phyloP scores from a whole-genome alignment of 2,888 invertebrate genomes.

The Gastracanthus pulcherrimus region DNA sequence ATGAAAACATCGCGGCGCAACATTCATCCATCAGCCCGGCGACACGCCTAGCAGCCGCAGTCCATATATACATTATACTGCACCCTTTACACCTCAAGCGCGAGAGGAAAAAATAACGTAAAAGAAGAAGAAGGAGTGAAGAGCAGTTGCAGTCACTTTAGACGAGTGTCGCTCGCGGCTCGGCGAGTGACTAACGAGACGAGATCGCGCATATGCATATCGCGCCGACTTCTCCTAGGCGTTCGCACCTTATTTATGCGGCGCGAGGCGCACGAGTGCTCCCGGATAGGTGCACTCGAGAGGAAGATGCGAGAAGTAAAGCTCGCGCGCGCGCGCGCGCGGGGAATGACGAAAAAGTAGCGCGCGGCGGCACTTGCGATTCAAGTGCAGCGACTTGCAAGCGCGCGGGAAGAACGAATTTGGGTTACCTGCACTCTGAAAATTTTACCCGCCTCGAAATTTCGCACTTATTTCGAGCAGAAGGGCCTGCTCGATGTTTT shows the following conservation, averaged over 20 bases:
- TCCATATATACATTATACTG: not conserved
- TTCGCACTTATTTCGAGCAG: too few species aligned
- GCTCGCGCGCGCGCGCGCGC: too few species aligned
- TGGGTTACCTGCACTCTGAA: not conserved
- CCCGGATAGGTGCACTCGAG: too few species aligned
- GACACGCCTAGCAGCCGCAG: not conserved
- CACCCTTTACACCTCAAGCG: not conserved
- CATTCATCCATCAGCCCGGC: not conserved
- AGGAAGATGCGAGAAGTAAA: too few species aligned
- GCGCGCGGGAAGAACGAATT: not conserved
- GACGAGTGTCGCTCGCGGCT: slow-evolving; percentile 16
- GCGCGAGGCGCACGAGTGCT: too few species aligned
- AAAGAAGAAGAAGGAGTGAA: not conserved
- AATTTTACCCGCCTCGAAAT: too few species aligned
- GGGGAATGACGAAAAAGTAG: too few species aligned
- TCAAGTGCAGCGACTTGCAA: too few species aligned
- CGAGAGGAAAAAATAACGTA: not conserved
- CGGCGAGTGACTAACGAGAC: slow-evolving; percentile 44
- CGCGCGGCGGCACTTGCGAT: too few species aligned
- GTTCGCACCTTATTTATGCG: slow-evolving; percentile 28
- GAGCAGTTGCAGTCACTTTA: slow-evolving; percentile 13
- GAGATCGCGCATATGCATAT: not conserved
- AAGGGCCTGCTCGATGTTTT: too few species aligned
- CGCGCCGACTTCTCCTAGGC: not conserved
- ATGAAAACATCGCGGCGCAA: too few species aligned